Evolutionary conservation across 2,113 vertebrate species (phyloP).

Genomic region (Cheilinus undulatus): DNA sequence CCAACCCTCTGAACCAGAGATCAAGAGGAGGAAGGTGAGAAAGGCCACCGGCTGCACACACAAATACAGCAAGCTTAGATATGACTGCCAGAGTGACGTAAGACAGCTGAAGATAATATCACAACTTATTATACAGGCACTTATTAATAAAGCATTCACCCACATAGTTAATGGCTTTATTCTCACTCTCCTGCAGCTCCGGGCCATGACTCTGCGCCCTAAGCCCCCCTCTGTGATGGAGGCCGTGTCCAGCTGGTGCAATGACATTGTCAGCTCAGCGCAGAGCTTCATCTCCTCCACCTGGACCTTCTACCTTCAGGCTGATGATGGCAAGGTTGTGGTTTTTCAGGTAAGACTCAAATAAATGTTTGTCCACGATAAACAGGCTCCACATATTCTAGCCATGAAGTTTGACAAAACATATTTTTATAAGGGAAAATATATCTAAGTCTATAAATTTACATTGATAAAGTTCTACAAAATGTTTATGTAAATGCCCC

Average conservation of each 20-base stretch:
- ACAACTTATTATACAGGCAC: neutral
- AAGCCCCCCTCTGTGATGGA: constrained; percentile 87
- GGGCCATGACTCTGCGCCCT: constrained; percentile 81
- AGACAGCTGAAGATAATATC: neutral
- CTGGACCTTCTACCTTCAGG: constrained; percentile 98
- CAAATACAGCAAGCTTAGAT: neutral
- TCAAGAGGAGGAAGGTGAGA: constrained; percentile 89
- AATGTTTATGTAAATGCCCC: too few species aligned
- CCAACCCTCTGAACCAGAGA: constrained; percentile 87
- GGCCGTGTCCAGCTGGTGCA: constrained; percentile 93
- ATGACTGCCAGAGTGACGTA: neutral
- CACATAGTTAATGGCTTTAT: neutral
- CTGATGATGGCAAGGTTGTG: constrained; percentile 93
- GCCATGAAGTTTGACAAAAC: neutral
- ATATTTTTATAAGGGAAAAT: too few species aligned
- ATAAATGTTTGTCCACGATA: neutral
- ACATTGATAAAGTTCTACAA: too few species aligned
- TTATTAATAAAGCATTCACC: constrained; percentile 2
- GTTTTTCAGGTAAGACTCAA: constrained; percentile 91
- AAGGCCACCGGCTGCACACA: constrained; percentile 6
- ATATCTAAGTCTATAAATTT: neutral
- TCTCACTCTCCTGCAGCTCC: constrained; percentile 65
- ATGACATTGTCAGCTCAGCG: constrained; percentile 93
- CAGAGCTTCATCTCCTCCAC: constrained; percentile 98
- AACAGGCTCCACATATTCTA: neutral